These are phyloP conservation scores for Patiria pectinifera DNA, from an alignment of 53 echinoderm and acorn worm species.

Conservation along the genomic window DNA sequence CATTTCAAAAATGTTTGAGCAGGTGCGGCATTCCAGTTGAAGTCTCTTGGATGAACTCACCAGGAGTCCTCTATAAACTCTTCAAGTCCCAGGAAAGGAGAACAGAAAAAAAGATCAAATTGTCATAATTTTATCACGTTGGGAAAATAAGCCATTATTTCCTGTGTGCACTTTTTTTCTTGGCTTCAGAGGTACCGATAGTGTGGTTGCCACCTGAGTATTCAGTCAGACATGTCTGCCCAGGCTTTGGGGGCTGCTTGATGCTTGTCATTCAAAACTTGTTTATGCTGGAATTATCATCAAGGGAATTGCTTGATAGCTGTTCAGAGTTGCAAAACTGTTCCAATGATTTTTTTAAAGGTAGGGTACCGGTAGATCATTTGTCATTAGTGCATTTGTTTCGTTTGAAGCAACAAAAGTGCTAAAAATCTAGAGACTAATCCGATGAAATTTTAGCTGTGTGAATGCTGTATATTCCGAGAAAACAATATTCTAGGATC, in stretches of 20 bases:
- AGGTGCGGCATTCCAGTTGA: background rate
- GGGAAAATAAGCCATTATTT: conserved; percentile 10
- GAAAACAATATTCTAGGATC: no score
- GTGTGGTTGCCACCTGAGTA: conserved; percentile 11
- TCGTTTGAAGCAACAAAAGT: no score
- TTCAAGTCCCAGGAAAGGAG: background rate
- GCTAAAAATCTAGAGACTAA: no score
- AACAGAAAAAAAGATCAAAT: background rate
- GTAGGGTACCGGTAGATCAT: no score
- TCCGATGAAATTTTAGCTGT: no score
- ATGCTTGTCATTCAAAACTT: background rate
- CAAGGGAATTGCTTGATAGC: background rate
- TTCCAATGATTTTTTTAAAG: no score
- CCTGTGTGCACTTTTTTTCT: background rate
- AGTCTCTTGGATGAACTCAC: background rate
- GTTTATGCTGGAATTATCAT: background rate
- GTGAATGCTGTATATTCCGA: no score
- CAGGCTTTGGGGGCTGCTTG: background rate
- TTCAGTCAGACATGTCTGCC: background rate
- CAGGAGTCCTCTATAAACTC: conserved; percentile 22
- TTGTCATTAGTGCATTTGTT: no score
- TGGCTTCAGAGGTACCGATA: background rate
- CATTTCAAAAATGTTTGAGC: background rate
- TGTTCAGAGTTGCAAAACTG: no score
- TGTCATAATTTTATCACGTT: conserved; percentile 8